These are phyloP conservation scores for Sepioteuthis lessoniana DNA, from an alignment of 2,888 invertebrate species.

Conservation along the genomic window DNA sequence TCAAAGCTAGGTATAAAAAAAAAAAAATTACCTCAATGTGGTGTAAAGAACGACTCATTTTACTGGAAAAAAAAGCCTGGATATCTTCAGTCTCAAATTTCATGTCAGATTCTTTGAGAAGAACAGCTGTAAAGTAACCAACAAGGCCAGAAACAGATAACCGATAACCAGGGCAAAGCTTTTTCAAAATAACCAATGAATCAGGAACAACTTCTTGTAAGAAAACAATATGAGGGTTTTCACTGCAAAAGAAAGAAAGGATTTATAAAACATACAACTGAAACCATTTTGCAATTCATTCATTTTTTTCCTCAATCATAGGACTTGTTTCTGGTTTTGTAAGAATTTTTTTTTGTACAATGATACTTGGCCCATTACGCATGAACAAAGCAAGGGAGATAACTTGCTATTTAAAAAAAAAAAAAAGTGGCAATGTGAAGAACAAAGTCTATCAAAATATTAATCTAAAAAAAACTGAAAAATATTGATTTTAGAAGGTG, in stretches of 20 bases:
- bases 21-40: not conserved
- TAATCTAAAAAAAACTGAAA: too few species aligned
- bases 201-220: conserved; percentile 79
- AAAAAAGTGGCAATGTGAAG: too few species aligned
- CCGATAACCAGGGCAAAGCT: conserved; percentile 68
- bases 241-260: conserved; percentile 74
- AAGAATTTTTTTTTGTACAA: too few species aligned
- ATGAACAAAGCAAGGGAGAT: too few species aligned
- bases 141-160: conserved; percentile 59
- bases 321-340: too few species aligned
- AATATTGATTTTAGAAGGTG: not conserved
- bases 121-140: conserved; percentile 76
- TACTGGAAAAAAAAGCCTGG: conserved; percentile 43
- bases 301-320: too few species aligned
- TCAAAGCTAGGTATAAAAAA: too few species aligned
- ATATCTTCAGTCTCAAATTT: conserved; percentile 37
- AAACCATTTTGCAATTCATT: too few species aligned
- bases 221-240: conserved; percentile 78
- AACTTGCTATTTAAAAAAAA: too few species aligned
- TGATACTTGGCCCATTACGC: too few species aligned
- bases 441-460: too few species aligned
- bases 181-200: conserved; percentile 75
- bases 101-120: conserved; percentile 72
- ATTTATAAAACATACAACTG: not conserved
- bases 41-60: conserved; percentile 37